A percentile compares a stretch with the other conserved stretches of the same genome.
Conservation (phyloP, 2,113 vertebrate species). For the Machaerirhynchus nigripectus region DNA sequence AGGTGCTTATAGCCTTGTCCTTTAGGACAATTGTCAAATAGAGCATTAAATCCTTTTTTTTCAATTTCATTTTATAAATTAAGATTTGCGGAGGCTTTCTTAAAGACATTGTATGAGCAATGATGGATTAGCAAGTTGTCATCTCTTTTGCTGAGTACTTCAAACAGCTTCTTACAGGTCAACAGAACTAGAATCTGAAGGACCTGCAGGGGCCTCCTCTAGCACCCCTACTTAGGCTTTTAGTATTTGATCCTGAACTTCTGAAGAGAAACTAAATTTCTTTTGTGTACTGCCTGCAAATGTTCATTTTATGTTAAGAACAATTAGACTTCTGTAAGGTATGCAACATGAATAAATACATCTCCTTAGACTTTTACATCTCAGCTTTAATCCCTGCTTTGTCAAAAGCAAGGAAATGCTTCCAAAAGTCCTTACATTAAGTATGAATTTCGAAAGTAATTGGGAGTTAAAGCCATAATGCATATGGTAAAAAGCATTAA, state of each 20-base stretch:
- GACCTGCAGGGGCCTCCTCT: not conserved
- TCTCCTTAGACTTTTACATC: not conserved
- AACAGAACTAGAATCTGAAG: not conserved
- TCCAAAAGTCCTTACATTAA: not conserved
- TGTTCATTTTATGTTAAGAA: not conserved
- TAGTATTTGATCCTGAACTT: not conserved
- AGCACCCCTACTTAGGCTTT: not conserved
- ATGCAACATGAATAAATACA: not conserved
- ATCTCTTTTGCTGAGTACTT: not conserved
- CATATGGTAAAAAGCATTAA: not conserved
- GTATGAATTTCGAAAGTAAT: not conserved
- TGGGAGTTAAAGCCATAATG: not conserved
- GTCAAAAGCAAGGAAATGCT: not conserved
- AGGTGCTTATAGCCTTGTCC: conserved; percentile 73
- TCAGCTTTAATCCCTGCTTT: not conserved
- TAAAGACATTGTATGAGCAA: not conserved
- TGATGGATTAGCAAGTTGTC: not conserved
- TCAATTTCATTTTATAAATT: not conserved
- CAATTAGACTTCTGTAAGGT: not conserved
- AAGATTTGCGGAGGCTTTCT: not conserved
- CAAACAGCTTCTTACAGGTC: not conserved
- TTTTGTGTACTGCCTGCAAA: not conserved
- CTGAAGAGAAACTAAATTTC: not conserved
- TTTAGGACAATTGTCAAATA: not conserved
- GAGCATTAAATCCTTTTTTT: not conserved